Conservation (phyloP, 2,113 vertebrate genomes). For the Podarcis raffonei region DNA sequence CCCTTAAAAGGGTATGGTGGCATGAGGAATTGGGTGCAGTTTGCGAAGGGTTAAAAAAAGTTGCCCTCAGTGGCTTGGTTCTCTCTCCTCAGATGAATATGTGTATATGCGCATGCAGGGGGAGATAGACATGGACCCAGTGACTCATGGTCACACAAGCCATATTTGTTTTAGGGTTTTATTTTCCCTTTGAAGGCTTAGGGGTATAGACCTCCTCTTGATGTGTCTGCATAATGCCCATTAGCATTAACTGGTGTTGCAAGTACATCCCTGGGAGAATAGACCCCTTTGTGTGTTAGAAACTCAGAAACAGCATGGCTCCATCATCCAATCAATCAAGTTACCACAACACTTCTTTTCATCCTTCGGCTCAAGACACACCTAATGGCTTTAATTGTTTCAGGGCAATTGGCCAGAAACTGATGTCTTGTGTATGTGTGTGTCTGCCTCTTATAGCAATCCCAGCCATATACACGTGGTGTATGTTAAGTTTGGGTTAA, state of each 20-base stretch:
- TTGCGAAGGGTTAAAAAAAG: conserved; percentile 44
- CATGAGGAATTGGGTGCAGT: conserved; percentile 48
- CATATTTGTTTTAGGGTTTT: conserved; percentile 74
- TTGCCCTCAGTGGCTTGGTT: conserved; percentile 38
- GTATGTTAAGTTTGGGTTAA: background rate
- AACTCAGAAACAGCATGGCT: conserved; percentile 68
- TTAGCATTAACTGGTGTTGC: conserved; percentile 66
- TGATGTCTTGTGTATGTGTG: conserved; percentile 8
- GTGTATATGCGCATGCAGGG: conserved; percentile 49
- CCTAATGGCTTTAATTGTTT: conserved; percentile 49
- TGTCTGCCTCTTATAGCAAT: background rate
- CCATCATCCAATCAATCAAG: conserved; percentile 70
- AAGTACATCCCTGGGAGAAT: conserved; percentile 70
- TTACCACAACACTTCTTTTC: conserved; percentile 52
- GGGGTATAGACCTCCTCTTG: conserved; percentile 60
- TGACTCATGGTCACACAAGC: conserved; percentile 67
- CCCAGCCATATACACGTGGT: background rate
- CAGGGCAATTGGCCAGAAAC: conserved; percentile 33
- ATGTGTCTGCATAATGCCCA: conserved; percentile 65
- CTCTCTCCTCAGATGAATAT: conserved; percentile 52
- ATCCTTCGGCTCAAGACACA: conserved; percentile 55
- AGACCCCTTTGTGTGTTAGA: conserved; percentile 66
- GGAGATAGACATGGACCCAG: conserved; percentile 56
- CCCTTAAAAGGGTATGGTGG: conserved; percentile 37
- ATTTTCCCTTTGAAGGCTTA: conserved; percentile 74